Percentiles rank a stretch among this genome's conserved stretches.
Evolutionary conservation across 2,888 invertebrate species (phyloP).

Genomic region (Amiota mariae): DNA sequence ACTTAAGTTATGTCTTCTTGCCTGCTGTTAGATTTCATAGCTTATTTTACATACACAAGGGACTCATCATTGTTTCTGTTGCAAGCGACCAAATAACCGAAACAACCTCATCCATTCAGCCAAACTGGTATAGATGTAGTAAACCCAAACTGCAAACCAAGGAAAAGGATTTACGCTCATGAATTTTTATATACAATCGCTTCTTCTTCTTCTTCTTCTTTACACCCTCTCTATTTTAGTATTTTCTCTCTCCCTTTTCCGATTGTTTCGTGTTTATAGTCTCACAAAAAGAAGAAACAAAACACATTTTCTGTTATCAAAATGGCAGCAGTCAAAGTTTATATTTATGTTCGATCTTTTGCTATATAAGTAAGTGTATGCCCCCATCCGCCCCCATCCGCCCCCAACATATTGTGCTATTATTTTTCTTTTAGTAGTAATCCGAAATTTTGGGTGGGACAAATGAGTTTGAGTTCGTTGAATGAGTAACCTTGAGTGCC

Average conservation of each 20-base stretch:
- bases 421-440: constrained; percentile 23
- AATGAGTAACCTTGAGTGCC: background rate
- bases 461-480: background rate
- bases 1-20: constrained; percentile 17
- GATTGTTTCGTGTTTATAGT: constrained; percentile 35
- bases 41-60: constrained; percentile 14
- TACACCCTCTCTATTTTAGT: constrained; percentile 25
- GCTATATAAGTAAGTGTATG: background rate
- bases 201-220: too few relatives aligned
- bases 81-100: too few relatives aligned
- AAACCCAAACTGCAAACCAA: background rate
- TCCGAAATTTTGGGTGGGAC: background rate
- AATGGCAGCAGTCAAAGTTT: constrained; percentile 20
- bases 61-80: constrained; percentile 21
- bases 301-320: background rate
- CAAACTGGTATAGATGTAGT: too few relatives aligned
- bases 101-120: too few relatives aligned
- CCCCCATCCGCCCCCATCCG: background rate
- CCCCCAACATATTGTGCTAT: background rate
- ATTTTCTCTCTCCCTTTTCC: constrained; percentile 26
- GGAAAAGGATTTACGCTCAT: constrained; percentile 27
- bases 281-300: constrained; percentile 34
- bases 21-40: background rate
- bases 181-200: constrained; percentile 18
- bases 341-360: constrained; percentile 24